Evolutionary conservation across 2,888 invertebrate genomes (phyloP).

Genomic region (Sisyra nigra): DNA sequence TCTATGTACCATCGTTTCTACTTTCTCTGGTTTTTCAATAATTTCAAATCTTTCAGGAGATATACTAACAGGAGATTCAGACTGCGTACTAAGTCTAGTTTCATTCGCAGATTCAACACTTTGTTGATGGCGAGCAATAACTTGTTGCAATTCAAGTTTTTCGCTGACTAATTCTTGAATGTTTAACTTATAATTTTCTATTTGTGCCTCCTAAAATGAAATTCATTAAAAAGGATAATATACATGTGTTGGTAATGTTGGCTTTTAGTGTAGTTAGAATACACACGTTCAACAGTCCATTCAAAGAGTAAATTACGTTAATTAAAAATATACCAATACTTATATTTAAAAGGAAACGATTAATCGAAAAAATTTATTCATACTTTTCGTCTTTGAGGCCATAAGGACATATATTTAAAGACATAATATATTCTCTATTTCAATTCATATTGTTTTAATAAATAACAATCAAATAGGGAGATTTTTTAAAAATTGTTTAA

Average conservation of each 20-base stretch:
- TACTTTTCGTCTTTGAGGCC: no score
- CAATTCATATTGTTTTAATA: no score
- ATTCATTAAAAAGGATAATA: not conserved
- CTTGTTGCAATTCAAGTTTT: slow-evolving; percentile 23
- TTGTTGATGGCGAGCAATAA: slow-evolving; percentile 14
- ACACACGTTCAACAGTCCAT: no score
- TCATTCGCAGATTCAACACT: slow-evolving; percentile 10
- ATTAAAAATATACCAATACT: no score
- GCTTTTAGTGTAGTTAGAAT: no score
- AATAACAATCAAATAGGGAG: no score
- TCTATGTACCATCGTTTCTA: slow-evolving; percentile 13
- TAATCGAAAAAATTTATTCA: no score
- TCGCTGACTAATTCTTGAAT: slow-evolving; percentile 24
- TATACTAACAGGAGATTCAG: slow-evolving; percentile 33
- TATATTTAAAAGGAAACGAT: no score
- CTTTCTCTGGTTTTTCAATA: slow-evolving; percentile 28
- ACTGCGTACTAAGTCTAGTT: slow-evolving; percentile 18
- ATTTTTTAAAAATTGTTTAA: no score
- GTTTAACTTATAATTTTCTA: slow-evolving; percentile 22
- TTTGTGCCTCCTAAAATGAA: not conserved
- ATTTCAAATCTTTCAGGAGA: slow-evolving; percentile 48
- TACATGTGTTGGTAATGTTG: not conserved
- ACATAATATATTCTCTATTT: no score
- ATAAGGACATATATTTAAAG: no score
- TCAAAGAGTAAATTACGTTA: no score